Base-by-base conservation (phyloP, 2,888 invertebrate species). In the Athalia rosae region DNA sequence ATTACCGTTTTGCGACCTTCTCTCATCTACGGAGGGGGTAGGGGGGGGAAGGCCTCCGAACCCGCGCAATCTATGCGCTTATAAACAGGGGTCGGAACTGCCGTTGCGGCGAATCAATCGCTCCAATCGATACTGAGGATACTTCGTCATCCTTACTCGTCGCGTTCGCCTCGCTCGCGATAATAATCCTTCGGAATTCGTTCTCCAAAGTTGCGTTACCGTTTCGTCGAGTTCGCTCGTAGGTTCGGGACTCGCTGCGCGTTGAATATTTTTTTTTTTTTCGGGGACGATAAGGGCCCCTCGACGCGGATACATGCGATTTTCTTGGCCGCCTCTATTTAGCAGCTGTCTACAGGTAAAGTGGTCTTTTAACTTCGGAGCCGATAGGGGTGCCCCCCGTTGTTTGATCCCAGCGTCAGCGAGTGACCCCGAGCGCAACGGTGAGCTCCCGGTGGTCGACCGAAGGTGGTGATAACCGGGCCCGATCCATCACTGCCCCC, bases 401-500 rank as follows among this genome's bases (percentile, higher is more conserved):
- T 43, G 71, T 56, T 45, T 71, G 71, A 71, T 71, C 71, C 71
- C 58, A 58, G 56, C 71, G 13, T 71, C 43, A 71, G 71, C 71
- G 58, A 71, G 58, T 58, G 71, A 71, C 71, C 71, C 71, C 71
- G 71, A 58, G 58, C 13, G n/a, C 50, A 45, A 58, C 71, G 71
- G 71, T 71, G 71, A 71, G 58, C 71, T 71, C 71, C 71, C 71
- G 71, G 71, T 71, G 83, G 84, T 87, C 85, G 86, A 86, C 86
- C 84, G 85, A 85, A 85, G 88, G 85, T 86, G 87, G 86, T 87
- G 89, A 89, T 89, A 89, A 89, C 87, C 84, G 84, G 83, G 82
- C 85, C 86, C 89, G 87, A 89, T 89, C 89, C 89, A 89, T 89
- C 89, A 89, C 88, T 89, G 88, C 88, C 87, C 83, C 80, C 78